A percentile compares a stretch with the other conserved stretches of the same genome.
phyloP scores from a whole-genome alignment of 2,113 vertebrate genomes.

The Fregata magnificens region DNA sequence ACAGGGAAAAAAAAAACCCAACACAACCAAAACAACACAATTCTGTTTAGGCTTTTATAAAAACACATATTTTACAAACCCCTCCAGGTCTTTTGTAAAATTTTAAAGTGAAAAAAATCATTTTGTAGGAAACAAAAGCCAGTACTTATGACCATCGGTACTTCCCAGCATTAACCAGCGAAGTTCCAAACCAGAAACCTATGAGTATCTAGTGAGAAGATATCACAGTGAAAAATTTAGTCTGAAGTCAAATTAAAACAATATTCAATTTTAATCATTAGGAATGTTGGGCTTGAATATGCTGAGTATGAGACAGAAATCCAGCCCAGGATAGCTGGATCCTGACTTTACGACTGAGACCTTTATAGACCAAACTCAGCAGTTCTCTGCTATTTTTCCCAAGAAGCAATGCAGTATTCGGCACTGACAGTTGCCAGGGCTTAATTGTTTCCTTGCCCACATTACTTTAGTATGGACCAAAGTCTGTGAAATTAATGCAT shows the following conservation, averaged over 20 bases:
- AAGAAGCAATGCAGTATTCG: background rate
- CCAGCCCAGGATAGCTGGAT: background rate
- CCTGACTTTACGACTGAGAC: background rate
- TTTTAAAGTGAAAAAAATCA: background rate
- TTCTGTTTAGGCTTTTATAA: background rate
- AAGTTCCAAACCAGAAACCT: background rate
- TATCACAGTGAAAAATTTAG: background rate
- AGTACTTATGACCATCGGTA: too few relatives aligned
- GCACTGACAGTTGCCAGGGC: background rate
- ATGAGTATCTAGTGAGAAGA: background rate
- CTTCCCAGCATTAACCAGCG: background rate
- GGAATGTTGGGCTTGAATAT: background rate
- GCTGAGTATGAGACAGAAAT: background rate
- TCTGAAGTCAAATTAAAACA: background rate
- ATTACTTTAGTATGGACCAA: background rate
- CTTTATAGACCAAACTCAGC: background rate
- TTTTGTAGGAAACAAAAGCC: background rate
- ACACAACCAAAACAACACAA: background rate
- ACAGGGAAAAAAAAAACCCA: background rate
- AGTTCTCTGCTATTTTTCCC: background rate
- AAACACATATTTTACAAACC: rapidly evolving
- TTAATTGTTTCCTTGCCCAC: background rate
- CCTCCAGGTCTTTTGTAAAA: background rate
- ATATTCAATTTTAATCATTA: background rate
- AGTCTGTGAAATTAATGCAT: background rate